Conservation (phyloP, 1,140 invertebrate species). For the Drosophila busckii region DNA sequence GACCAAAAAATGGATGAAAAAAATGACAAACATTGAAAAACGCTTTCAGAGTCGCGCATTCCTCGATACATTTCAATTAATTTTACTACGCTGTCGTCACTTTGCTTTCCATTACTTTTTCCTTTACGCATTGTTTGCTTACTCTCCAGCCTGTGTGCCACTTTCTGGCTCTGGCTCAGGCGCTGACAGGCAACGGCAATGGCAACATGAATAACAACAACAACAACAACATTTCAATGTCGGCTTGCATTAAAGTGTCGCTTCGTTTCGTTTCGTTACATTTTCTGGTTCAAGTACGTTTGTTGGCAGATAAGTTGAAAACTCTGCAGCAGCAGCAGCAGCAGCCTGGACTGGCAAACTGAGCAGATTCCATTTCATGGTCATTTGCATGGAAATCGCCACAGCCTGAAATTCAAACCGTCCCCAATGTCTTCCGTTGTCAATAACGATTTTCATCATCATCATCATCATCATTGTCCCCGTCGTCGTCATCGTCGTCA, state of each 20-base stretch:
- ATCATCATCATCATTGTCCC: slow-evolving; percentile 51
- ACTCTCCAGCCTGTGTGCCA: slow-evolving; percentile 40
- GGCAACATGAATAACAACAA: slow-evolving; percentile 5
- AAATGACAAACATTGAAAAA: slow-evolving; percentile 37
- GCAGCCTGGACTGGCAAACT: slow-evolving; percentile 22
- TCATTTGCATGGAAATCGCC: slow-evolving; percentile 73
- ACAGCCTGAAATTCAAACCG: neutral
- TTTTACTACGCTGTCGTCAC: slow-evolving; percentile 39
- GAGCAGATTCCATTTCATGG: slow-evolving; percentile 72
- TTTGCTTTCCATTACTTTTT: slow-evolving; percentile 35
- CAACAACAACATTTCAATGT: slow-evolving; percentile 64
- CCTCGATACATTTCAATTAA: slow-evolving; percentile 54
- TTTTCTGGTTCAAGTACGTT: slow-evolving; percentile 76
- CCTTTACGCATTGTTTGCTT: slow-evolving; percentile 47
- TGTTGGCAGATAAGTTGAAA: slow-evolving; percentile 37
- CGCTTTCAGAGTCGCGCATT: slow-evolving; percentile 27
- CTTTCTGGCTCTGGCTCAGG: slow-evolving; percentile 38
- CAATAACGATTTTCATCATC: slow-evolving; percentile 74
- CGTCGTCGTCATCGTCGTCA: slow-evolving; percentile 11
- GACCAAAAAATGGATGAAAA: slow-evolving; percentile 25
- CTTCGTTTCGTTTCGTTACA: too few relatives aligned
- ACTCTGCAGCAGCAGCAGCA: slow-evolving; percentile 18
- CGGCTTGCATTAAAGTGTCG: slow-evolving; percentile 74
- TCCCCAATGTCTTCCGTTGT: slow-evolving; percentile 74
- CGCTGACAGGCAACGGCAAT: slow-evolving; percentile 27